Conservation (phyloP, 2,113 vertebrate genomes). For the Antigone vipio region DNA sequence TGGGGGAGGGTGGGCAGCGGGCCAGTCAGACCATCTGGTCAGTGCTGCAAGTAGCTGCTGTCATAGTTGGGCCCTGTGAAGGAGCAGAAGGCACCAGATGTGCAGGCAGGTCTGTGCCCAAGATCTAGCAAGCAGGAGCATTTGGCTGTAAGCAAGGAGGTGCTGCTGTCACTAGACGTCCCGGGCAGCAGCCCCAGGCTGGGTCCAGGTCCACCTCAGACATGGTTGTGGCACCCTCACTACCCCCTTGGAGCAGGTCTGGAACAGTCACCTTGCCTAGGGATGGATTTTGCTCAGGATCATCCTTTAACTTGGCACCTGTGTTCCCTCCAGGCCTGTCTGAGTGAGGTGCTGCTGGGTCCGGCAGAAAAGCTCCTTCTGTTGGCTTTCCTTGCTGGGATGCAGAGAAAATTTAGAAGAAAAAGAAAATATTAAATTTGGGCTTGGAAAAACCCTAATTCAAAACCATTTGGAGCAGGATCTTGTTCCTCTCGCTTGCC, state of each 20-base stretch:
- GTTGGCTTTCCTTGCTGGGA: fast-evolving
- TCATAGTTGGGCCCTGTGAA: not conserved
- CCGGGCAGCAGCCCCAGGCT: not conserved
- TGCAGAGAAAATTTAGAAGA: not conserved
- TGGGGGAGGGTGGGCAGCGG: not conserved
- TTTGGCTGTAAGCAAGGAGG: not conserved
- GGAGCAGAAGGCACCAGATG: not conserved
- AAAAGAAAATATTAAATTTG: not conserved
- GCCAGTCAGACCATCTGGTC: not conserved
- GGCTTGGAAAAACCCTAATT: not conserved
- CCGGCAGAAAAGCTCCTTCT: not conserved
- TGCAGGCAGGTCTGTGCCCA: not conserved
- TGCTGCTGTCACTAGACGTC: not conserved
- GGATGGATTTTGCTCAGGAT: not conserved
- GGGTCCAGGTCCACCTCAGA: not conserved
- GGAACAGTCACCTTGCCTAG: not conserved
- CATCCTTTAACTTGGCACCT: not conserved
- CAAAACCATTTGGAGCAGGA: not conserved
- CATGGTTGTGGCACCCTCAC: not conserved
- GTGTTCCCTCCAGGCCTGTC: not conserved
- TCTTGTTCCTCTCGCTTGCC: not conserved
- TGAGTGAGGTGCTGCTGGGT: not conserved
- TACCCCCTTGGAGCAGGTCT: not conserved
- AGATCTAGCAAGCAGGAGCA: not conserved
- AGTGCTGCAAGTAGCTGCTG: not conserved